Evolutionary conservation across 2,113 vertebrate species (phyloP), one percentile per base, ranked within the genome.

Genomic region (Lophius piscatorius): DNA sequence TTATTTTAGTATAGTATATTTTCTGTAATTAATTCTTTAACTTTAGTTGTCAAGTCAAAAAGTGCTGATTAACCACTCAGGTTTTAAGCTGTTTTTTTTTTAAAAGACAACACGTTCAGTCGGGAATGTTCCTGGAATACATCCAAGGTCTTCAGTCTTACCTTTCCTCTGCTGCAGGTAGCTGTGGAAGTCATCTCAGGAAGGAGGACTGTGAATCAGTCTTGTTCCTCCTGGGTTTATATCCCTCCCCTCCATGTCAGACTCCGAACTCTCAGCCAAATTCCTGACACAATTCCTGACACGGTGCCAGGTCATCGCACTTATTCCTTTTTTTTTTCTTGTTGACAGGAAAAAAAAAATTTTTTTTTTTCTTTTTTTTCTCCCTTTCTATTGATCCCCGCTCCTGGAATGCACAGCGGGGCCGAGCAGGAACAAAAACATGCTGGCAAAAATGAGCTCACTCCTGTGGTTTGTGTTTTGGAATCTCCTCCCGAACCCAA

Each of bases 271-370:
- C 31, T 0, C 3, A 60, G 76, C 73, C 84, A 70, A 67, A 12
- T 11, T 11, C 47, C 77, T 80, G 70, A 81, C 67, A 76, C 17
- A 49, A 83, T 87, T 83, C 78, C 78, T 82, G 56, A 75, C 57
- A 36, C 45, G 1, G 4, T 6, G 75, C 79, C 83, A 87, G 66
- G 58, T 68, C 39, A 38, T 70, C 79, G 64, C 77, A 83, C 65
- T 60, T 74, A 71, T 74, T 57, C 41, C 13, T 28, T 51, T 46
- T 72, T 85, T 78, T 46, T 72, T 85, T 78, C 40, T 68, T 57
- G 77, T 68, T 84, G 75, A 83, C 74, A 62, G 39, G 38, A 13
- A 55, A 39, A 74, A 76, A 18, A 77, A 73, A n/a, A n/a, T n/a
- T n/a, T n/a, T n/a, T n/a, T n/a, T n/a, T n/a, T n/a, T n/a, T n/a